Conservation (phyloP, 2,797 vertebrate genomes). For the Coregonus ussuriensis region DNA sequence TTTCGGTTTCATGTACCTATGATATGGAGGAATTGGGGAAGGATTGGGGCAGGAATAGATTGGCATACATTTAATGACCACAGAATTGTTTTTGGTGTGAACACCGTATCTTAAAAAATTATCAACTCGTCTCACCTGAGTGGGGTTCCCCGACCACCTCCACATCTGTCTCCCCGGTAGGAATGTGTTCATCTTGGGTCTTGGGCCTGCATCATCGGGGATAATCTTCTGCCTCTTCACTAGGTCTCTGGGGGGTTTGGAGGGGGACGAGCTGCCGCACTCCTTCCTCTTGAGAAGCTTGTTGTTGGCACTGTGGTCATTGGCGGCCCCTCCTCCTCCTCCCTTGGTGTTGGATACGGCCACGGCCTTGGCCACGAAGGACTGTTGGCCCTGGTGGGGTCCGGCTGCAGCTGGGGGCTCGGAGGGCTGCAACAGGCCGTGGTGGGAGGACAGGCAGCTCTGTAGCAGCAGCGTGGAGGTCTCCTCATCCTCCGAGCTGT, state of each 20-base stretch:
- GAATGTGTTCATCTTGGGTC: constrained; percentile 89
- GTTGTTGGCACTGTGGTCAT: constrained; percentile 63
- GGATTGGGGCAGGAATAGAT: too few relatives aligned
- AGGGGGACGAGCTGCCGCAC: constrained; percentile 75
- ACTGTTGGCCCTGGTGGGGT: constrained; percentile 63
- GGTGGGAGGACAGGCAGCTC: constrained; percentile 77
- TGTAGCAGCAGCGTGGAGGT: constrained; percentile 74
- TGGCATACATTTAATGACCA: too few relatives aligned
- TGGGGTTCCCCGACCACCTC: constrained; percentile 97
- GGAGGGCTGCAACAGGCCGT: constrained; percentile 74
- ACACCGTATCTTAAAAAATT: background rate
- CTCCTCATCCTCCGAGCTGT: constrained; percentile 94
- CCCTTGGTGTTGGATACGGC: constrained; percentile 73
- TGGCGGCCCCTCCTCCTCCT: constrained; percentile 40
- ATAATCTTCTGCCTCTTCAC: constrained; percentile 90
- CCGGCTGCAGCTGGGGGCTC: constrained; percentile 78
- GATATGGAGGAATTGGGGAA: too few relatives aligned
- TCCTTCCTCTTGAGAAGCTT: constrained; percentile 77
- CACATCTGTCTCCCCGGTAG: constrained; percentile 89
- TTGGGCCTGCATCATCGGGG: constrained; percentile 79
- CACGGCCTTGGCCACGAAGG: constrained; percentile 87
- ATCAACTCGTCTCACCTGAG: constrained; percentile 82
- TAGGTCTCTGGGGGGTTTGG: constrained; percentile 88
- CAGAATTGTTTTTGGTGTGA: too few relatives aligned
- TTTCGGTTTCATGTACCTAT: too few relatives aligned